phyloP scores from a whole-genome alignment of 2,888 invertebrate genomes.

The Sylvicola cinctus region DNA sequence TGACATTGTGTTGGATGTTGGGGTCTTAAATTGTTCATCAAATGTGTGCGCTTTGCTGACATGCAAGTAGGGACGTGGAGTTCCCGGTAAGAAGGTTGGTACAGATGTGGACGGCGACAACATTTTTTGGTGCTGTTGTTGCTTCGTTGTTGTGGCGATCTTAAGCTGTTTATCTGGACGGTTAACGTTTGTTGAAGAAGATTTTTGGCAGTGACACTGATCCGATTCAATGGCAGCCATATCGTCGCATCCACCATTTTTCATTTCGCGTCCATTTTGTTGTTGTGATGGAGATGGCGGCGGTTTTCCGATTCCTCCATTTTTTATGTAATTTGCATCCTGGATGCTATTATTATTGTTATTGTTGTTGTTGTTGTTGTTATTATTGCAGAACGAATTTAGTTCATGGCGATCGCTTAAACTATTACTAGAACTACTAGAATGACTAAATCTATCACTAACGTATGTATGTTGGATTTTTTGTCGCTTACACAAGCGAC shows the following conservation, averaged over 20 bases:
- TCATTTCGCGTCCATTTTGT: not conserved
- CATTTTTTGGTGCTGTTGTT: too few relatives aligned
- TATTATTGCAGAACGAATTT: conserved; percentile 2
- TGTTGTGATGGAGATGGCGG: too few relatives aligned
- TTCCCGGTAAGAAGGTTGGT: too few relatives aligned
- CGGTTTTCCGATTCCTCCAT: too few relatives aligned
- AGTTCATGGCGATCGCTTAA: conserved; percentile 4
- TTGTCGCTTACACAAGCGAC: conserved; percentile 25
- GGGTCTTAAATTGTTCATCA: conserved; percentile 11
- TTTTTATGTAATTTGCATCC: not conserved
- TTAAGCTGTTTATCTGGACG: too few relatives aligned
- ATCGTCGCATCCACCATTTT: not conserved
- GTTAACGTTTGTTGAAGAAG: too few relatives aligned
- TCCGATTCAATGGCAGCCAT: not conserved
- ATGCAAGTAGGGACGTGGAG: conserved; percentile 1
- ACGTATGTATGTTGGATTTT: conserved; percentile 22
- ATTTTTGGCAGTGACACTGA: not conserved
- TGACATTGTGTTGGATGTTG: conserved; percentile 8
- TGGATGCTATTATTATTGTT: not conserved
- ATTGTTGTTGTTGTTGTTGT: conserved; percentile 4
- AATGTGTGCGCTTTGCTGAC: conserved; percentile 2
- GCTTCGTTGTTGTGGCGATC: too few relatives aligned
- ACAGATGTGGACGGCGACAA: conserved; percentile 3
- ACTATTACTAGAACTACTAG: too few relatives aligned
- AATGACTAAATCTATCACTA: conserved; percentile 4